These are phyloP conservation scores for Peromyscus leucopus DNA, from an alignment of 2,113 vertebrate species.

Conservation along the genomic window DNA sequence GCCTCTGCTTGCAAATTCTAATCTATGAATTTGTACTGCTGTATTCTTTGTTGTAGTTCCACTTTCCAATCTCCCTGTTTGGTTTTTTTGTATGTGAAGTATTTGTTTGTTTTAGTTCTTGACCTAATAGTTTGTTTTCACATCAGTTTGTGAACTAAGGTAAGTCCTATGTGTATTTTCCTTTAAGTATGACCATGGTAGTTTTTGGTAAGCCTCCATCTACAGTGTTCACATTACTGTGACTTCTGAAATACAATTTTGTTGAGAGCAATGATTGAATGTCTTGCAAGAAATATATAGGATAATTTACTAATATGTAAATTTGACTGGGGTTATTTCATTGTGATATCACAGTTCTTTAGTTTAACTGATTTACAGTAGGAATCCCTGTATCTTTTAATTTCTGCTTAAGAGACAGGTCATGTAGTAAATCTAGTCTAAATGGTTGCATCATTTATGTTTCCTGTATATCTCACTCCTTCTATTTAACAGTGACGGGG, in stretches of 20 bases:
- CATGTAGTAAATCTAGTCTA: conserved; percentile 27
- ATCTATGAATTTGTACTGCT: conserved; percentile 5
- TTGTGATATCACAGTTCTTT: conserved; percentile 21
- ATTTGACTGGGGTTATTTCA: conserved; percentile 2
- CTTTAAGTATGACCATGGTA: not conserved
- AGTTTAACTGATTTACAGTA: conserved; percentile 43
- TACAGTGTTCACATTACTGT: not conserved
- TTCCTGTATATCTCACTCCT: not conserved
- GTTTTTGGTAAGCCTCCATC: not conserved
- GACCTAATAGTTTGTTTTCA: not conserved
- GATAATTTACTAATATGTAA: not conserved
- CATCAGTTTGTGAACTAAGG: not conserved
- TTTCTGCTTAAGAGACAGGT: not conserved
- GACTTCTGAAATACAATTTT: conserved; percentile 43
- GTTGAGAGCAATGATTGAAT: not conserved
- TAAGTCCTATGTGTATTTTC: conserved; percentile 2
- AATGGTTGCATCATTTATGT: not conserved
- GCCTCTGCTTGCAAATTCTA: conserved; percentile 20
- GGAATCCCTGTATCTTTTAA: not conserved
- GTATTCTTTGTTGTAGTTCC: not conserved
- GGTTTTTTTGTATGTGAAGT: not conserved
- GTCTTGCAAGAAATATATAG: conserved; percentile 26
- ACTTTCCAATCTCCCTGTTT: not conserved
- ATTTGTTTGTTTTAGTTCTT: conserved; percentile 8
- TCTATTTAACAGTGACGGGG: not conserved